These are phyloP conservation scores for Apaloderma vittatum DNA, from an alignment of 2,113 vertebrate genomes.

Conservation along the genomic window DNA sequence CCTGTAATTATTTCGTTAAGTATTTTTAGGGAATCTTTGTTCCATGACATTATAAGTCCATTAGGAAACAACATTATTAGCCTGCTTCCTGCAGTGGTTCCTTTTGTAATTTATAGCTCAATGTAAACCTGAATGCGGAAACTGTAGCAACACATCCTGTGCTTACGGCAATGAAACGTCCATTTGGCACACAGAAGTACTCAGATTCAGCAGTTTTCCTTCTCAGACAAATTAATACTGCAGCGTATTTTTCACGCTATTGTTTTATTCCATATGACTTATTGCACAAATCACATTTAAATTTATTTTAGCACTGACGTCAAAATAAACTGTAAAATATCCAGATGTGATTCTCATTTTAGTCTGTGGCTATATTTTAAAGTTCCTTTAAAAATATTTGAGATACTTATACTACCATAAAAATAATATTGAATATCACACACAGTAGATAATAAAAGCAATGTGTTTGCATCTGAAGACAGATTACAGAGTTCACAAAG, in stretches of 20 bases:
- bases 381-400: background rate
- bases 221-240: constrained; percentile 1
- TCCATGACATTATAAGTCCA: background rate
- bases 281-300: background rate
- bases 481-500: background rate
- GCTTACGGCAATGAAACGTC: background rate
- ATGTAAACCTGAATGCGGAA: background rate
- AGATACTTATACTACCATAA: background rate
- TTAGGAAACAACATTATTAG: background rate
- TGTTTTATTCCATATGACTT: constrained; percentile 23
- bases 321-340: constrained; percentile 8
- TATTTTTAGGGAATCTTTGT: background rate
- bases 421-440: background rate
- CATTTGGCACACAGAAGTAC: background rate
- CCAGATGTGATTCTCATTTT: background rate
- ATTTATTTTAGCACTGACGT: background rate
- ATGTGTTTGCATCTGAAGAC: background rate
- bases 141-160: background rate
- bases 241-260: background rate
- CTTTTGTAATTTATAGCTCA: background rate
- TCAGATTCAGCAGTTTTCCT: background rate
- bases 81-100: background rate
- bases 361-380: background rate
- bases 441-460: background rate
- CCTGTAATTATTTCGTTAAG: background rate